A percentile compares a stretch with the other conserved stretches of the same genome.
Conservation (phyloP, 2,888 invertebrate species). For the Augochlorella aurata region DNA sequence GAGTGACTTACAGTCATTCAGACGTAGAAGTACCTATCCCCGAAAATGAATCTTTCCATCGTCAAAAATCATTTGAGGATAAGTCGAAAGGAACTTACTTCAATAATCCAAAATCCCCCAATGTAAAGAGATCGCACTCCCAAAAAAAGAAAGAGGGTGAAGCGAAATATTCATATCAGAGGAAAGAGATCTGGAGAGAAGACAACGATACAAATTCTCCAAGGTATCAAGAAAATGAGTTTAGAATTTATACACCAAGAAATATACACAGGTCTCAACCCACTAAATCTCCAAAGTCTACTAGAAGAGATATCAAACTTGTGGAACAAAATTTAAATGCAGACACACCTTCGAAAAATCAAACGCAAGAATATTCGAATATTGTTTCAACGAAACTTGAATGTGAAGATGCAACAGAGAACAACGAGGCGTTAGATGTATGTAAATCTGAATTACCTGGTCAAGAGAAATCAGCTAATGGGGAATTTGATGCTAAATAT, state of each 20-base stretch:
- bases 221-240: conserved; percentile 49
- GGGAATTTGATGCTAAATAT: conserved; percentile 12
- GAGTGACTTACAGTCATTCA: conserved; percentile 77
- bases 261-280: conserved; percentile 28
- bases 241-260: conserved; percentile 24
- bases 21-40: conserved; percentile 68
- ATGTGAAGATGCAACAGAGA: conserved; percentile 15
- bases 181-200: conserved; percentile 61
- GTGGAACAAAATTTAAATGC: conserved; percentile 9
- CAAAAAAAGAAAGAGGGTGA: conserved; percentile 68
- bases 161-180: conserved; percentile 63
- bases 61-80: conserved; percentile 75
- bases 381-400: conserved; percentile 16
- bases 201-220: conserved; percentile 43
- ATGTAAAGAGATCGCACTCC: conserved; percentile 63
- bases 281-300: conserved; percentile 36
- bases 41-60: conserved; percentile 62
- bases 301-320: conserved; percentile 6
- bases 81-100: conserved; percentile 62
- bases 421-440: background rate
- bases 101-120: conserved; percentile 68
- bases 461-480: background rate
- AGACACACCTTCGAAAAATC: conserved; percentile 1
- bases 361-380: conserved; percentile 24
- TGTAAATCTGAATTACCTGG: background rate